These are phyloP conservation scores for Clinocottus analis DNA, from an alignment of 2,113 vertebrate species.

Conservation along the genomic window DNA sequence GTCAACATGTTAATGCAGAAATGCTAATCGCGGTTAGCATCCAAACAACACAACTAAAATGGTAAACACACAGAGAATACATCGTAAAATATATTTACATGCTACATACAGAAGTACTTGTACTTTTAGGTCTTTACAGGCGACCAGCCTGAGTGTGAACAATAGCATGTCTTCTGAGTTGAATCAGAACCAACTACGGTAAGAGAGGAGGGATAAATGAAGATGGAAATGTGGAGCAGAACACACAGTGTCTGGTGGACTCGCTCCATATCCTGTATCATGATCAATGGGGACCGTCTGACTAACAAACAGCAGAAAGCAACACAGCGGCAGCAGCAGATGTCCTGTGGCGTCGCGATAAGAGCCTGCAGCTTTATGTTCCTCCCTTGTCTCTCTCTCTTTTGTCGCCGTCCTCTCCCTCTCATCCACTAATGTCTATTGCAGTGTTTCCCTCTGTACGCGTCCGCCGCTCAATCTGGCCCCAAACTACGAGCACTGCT, in stretches of 20 bases:
- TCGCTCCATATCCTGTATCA: conserved; percentile 1
- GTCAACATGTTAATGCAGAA: no score
- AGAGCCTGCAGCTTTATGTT: conserved; percentile 25
- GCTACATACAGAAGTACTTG: no score
- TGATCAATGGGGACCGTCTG: conserved; percentile 5
- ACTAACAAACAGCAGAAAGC: conserved; percentile 39
- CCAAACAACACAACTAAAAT: no score
- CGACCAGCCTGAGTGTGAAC: no score
- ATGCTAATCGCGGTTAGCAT: no score
- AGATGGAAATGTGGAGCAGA: no score
- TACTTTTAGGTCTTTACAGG: no score
- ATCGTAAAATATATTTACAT: no score
- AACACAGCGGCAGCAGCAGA: conserved; percentile 50
- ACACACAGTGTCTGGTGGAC: conserved; percentile 23
- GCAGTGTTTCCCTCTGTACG: conserved; percentile 22
- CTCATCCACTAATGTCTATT: conserved; percentile 40
- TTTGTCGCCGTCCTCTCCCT: conserved; percentile 26
- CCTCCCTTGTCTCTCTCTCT: conserved; percentile 12
- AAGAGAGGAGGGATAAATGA: no score
- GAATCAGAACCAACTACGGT: no score
- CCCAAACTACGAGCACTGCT: conserved; percentile 9
- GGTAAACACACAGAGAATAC: no score
- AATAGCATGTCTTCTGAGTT: no score
- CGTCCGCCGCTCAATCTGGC: conserved; percentile 37
- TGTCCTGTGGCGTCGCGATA: conserved; percentile 62